A percentile compares a stretch with the other conserved stretches of the same genome.
Evolutionary conservation across 2,113 vertebrate species (phyloP).

Genomic region (Dinomys branickii): DNA sequence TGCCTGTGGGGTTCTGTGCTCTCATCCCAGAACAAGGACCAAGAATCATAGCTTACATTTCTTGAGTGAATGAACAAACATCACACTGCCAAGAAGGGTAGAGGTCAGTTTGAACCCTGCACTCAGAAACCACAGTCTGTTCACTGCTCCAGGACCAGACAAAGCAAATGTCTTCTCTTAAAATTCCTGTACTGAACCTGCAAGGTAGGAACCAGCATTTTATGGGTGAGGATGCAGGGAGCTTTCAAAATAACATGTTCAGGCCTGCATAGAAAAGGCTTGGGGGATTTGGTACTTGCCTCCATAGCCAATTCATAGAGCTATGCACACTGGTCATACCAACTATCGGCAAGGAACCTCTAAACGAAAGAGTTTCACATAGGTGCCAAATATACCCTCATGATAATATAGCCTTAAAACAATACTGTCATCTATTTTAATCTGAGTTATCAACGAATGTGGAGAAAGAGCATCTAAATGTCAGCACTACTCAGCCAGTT

Average conservation of each 20-base stretch:
- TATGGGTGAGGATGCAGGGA: not conserved
- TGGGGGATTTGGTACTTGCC: not conserved
- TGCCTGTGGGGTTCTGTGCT: not conserved
- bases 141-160: not conserved
- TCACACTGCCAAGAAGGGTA: not conserved
- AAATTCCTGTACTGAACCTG: not conserved
- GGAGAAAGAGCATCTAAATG: not conserved
- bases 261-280: too few species aligned
- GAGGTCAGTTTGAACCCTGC: not conserved
- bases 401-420: not conserved
- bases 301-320: not conserved
- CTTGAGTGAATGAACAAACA: not conserved
- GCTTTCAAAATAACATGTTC: rapidly evolving
- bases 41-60: not conserved
- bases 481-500: not conserved
- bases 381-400: not conserved
- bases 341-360: not conserved
- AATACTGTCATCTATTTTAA: not conserved
- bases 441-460: not conserved
- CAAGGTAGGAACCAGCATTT: not conserved
- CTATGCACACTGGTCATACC: not conserved
- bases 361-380: not conserved
- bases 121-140: not conserved
- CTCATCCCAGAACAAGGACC: too few species aligned
- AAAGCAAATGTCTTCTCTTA: not conserved